phyloP scores from a whole-genome alignment of 2,888 invertebrate species.

The Tinea trinotella region DNA sequence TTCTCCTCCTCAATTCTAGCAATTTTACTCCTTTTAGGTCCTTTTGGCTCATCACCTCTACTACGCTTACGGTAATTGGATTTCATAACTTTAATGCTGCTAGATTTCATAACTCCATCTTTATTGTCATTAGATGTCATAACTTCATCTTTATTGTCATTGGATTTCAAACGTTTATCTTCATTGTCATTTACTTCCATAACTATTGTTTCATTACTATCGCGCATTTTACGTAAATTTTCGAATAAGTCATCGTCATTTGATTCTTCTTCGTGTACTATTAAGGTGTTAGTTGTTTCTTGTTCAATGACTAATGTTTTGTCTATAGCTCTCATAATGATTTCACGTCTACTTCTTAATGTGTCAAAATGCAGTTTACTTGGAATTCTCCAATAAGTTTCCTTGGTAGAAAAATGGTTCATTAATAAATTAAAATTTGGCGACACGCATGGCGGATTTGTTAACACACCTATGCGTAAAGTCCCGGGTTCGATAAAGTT shows the following conservation, averaged over 20 bases:
- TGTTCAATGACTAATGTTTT: constrained; percentile 50
- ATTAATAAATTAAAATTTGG: constrained; percentile 2
- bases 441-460: too few relatives aligned
- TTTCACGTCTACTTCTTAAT: constrained; percentile 69
- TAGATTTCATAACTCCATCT: too few relatives aligned
- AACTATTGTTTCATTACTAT: too few relatives aligned
- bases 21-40: constrained; percentile 41
- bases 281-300: constrained; percentile 19
- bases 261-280: constrained; percentile 30
- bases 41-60: constrained; percentile 45
- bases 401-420: constrained; percentile 70
- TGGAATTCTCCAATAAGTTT: constrained; percentile 91
- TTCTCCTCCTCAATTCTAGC: constrained; percentile 45
- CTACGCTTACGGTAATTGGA: constrained; percentile 46
- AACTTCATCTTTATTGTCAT: background rate
- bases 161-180: background rate
- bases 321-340: constrained; percentile 70
- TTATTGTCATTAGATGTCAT: background rate
- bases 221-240: constrained; percentile 51
- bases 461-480: too few relatives aligned
- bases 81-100: too few relatives aligned
- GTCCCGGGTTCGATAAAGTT: constrained; percentile 10
- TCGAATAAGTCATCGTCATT: constrained; percentile 59
- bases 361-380: constrained; percentile 68
- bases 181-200: too few relatives aligned